Evolutionary conservation across 2,888 invertebrate genomes (phyloP).

Genomic region (Hypercompe scribonia): DNA sequence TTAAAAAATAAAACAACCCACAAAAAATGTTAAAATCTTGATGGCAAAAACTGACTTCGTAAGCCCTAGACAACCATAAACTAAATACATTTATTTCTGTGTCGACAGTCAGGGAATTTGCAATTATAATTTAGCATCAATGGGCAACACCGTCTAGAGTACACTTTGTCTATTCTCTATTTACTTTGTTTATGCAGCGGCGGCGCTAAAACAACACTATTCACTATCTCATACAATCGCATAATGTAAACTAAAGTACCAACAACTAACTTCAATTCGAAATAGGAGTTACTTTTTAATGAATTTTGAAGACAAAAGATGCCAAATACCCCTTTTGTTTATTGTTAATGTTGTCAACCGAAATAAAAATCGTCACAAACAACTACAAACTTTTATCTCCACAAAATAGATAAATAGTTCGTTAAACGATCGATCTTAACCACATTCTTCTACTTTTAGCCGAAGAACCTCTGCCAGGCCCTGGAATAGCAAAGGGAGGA

Average conservation of each 20-base stretch:
- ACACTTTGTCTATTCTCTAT: slow-evolving; percentile 23
- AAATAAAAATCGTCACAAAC: too few species aligned
- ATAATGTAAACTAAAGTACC: not conserved
- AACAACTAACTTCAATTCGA: not conserved
- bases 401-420: too few species aligned
- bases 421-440: too few species aligned
- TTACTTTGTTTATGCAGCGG: not conserved
- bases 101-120: slow-evolving; percentile 29
- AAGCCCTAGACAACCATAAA: slow-evolving; percentile 28
- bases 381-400: too few species aligned
- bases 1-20: not conserved
- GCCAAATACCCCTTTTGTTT: too few species aligned
- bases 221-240: not conserved
- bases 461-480: slow-evolving; percentile 79
- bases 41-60: not conserved
- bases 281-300: not conserved
- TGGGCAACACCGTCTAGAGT: slow-evolving; percentile 20
- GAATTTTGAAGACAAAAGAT: too few species aligned
- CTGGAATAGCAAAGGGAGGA: slow-evolving; percentile 88
- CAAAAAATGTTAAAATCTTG: not conserved
- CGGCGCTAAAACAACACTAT: not conserved
- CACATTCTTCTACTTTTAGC: slow-evolving; percentile 54
- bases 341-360: too few species aligned
- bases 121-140: slow-evolving; percentile 40
- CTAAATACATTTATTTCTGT: slow-evolving; percentile 38